These are phyloP conservation scores for Pteropus alecto DNA, from an alignment of 2,113 vertebrate genomes.

Conservation along the genomic window DNA sequence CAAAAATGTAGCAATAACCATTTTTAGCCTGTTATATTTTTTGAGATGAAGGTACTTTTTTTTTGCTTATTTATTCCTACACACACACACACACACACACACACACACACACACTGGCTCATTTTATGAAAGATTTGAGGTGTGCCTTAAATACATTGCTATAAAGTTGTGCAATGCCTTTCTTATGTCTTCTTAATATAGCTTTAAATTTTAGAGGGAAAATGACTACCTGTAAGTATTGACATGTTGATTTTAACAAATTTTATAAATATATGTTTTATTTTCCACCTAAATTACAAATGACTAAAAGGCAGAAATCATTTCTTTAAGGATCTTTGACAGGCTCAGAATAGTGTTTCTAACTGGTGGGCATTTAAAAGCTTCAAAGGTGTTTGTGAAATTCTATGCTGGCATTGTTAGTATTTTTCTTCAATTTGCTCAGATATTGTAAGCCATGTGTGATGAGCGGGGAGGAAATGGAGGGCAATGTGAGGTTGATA, in stretches of 20 bases:
- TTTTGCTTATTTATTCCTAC: neutral
- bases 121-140: slow-evolving; percentile 23
- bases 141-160: neutral
- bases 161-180: neutral
- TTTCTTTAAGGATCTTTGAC: neutral
- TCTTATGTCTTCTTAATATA: neutral
- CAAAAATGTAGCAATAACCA: neutral
- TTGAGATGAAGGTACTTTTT: neutral
- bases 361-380: neutral
- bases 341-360: neutral
- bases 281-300: neutral
- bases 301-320: neutral
- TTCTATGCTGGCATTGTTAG: neutral
- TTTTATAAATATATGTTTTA: neutral
- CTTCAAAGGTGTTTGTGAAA: neutral
- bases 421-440: neutral
- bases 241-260: slow-evolving; percentile 5
- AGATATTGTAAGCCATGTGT: neutral
- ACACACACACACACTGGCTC: neutral
- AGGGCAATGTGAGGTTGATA: neutral
- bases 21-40: neutral
- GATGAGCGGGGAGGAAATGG: neutral
- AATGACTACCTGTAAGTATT: neutral
- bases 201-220: neutral
- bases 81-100: neutral